Base-by-base conservation (phyloP, 1,140 invertebrate species). In the Hycleus cichorii region DNA sequence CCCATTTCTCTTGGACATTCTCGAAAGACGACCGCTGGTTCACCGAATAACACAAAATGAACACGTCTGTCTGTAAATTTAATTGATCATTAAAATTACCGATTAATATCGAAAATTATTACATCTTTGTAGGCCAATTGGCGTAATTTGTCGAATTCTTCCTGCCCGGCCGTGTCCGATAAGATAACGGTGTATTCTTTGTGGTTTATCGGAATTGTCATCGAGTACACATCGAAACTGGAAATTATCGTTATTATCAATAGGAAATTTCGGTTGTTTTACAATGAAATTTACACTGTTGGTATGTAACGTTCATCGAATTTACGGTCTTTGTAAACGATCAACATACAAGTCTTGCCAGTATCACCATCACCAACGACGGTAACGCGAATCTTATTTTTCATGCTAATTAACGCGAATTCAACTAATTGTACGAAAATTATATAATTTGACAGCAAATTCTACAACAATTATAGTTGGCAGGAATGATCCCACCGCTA, bases 21-120 rank as follows among this genome's bases (percentile, higher is more conserved):
- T 98, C 95, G 79, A 97, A 98, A 64, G 94, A 97, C 10, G 93
- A 92, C 47, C 94, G 94, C 78, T 97, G 97, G 8, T 97, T 93
- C 59, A 98, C 78, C 39, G 94, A 96, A 77, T 97, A 98, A 76
- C 95, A 98, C 74, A 98, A 91, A 45, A 98, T 83, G 78, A 98
- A 98, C 47, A 97, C 94, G 77, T 98, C 95, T 27, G 95, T 97
- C 77, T 97, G 91, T 6, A 64, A 95, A 66, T 25, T 55, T 32
- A 60, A 39, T 39, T 27, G 24, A 8, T 4, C 25, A 50, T 48
- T 24, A 55, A 45, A 46, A 52, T 57, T n/a, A 42, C 12, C 26
- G 27, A 24, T 45, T 42, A 49, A 43, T 55, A 9, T 12, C 38
- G 10, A 44, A 51, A 4, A n/a, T 11, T 58, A 64, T 69, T 56